Conservation (phyloP, 2,797 vertebrate species). For the Pseudochirops corinnae region DNA sequence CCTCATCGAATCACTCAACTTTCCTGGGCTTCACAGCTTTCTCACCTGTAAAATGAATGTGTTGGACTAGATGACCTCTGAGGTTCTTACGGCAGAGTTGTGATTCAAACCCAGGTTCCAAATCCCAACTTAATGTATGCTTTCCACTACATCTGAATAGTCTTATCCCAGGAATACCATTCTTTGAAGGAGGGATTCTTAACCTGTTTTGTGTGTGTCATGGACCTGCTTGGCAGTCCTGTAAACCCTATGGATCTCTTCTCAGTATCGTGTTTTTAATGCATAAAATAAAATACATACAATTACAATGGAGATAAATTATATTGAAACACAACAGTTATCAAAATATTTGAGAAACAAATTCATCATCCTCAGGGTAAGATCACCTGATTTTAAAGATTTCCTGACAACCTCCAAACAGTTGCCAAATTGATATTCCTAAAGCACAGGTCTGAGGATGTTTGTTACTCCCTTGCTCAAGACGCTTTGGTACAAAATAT, state of each 20-base stretch:
- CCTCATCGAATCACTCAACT: constrained; percentile 1
- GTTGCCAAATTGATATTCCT: neutral
- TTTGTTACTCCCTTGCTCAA: neutral
- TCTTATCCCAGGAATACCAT: neutral
- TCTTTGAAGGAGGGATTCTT: neutral
- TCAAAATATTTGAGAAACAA: neutral
- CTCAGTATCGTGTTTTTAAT: neutral
- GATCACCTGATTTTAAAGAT: neutral
- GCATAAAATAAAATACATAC: neutral
- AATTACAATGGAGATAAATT: neutral
- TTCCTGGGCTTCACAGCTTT: constrained; percentile 5
- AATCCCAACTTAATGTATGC: neutral
- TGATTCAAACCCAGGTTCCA: neutral
- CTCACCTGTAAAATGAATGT: neutral
- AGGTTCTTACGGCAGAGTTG: neutral
- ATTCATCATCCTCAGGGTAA: neutral
- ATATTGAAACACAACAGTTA: neutral
- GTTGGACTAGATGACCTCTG: neutral
- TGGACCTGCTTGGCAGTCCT: neutral
- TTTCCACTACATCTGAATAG: neutral
- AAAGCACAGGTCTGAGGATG: neutral
- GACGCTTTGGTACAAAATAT: neutral
- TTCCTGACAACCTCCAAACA: neutral
- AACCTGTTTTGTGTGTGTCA: neutral
- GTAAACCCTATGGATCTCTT: neutral